Percentiles rank a stretch among this genome's conserved stretches.
Evolutionary conservation across 2,888 invertebrate genomes (phyloP).

Genomic region (Cephus pulcher): DNA sequence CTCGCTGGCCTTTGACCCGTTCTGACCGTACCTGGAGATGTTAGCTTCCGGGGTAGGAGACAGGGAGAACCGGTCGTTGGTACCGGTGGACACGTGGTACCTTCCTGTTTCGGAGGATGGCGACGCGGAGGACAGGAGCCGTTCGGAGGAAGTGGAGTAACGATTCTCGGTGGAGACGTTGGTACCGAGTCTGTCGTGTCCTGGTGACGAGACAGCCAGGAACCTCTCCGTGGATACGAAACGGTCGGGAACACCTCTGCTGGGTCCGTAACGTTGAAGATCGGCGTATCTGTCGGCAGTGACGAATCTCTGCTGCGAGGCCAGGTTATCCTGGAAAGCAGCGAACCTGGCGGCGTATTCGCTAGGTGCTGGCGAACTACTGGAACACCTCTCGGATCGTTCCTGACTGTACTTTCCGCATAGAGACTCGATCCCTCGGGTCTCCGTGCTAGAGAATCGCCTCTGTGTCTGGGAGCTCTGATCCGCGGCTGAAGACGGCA

Average conservation of each 20-base stretch:
- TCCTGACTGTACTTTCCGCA: constrained; percentile 54
- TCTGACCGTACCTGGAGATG: background rate
- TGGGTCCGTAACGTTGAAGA: constrained; percentile 46
- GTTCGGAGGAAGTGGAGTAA: constrained; percentile 53
- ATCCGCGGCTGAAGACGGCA: constrained; percentile 7
- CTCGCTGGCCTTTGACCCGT: constrained; percentile 39
- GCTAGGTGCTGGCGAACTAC: constrained; percentile 46
- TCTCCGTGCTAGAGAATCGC: constrained; percentile 38
- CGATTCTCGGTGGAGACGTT: constrained; percentile 21
- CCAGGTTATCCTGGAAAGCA: constrained; percentile 43
- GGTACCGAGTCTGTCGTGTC: constrained; percentile 34
- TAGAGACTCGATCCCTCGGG: constrained; percentile 43
- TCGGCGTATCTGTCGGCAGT: constrained; percentile 56
- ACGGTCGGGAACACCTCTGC: constrained; percentile 16
- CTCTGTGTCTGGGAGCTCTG: constrained; percentile 17
- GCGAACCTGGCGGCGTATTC: constrained; percentile 38
- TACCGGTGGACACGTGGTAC: constrained; percentile 33
- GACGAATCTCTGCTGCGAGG: constrained; percentile 48
- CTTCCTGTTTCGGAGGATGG: constrained; percentile 4
- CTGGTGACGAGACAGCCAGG: constrained; percentile 46
- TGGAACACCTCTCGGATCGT: constrained; percentile 40
- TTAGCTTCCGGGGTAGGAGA: constrained; percentile 48
- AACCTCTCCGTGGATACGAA: constrained; percentile 48
- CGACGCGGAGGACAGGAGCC: constrained; percentile 53
- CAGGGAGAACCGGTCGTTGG: constrained; percentile 44